Percentiles rank a stretch among this genome's conserved stretches.
Evolutionary conservation across 2,113 vertebrate species (phyloP).

Genomic region (Gymnocephalus cernua): DNA sequence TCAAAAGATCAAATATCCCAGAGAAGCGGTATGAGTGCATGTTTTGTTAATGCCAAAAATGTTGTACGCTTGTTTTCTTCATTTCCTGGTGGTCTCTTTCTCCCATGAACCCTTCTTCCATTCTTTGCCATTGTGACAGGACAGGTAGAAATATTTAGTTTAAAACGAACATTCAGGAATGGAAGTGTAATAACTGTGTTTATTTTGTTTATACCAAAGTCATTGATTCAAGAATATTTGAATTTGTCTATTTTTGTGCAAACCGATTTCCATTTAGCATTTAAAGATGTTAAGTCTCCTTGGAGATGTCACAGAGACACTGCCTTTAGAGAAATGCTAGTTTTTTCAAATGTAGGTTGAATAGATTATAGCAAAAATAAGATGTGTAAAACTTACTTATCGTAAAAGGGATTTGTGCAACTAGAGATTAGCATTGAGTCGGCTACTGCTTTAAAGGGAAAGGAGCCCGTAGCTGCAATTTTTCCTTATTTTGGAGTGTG

Average conservation of each 20-base stretch:
- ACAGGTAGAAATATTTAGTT: constrained; percentile 36
- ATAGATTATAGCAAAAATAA: constrained; percentile 48
- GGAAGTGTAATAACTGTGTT: constrained; percentile 33
- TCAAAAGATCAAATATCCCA: background rate
- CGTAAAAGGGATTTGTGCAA: constrained; percentile 79
- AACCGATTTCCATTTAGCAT: constrained; percentile 59
- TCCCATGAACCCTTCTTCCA: constrained; percentile 50
- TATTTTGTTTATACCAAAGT: constrained; percentile 85
- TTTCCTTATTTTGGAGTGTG: constrained; percentile 14
- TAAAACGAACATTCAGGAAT: constrained; percentile 59
- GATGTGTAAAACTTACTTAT: constrained; percentile 62
- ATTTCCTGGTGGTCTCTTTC: constrained; percentile 22
- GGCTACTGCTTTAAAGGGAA: constrained; percentile 65
- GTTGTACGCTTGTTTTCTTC: constrained; percentile 25
- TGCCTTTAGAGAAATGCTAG: constrained; percentile 71
- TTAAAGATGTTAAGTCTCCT: constrained; percentile 43
- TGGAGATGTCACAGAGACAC: constrained; percentile 50
- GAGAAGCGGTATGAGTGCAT: background rate
- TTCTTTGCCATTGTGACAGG: constrained; percentile 43
- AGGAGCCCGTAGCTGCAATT: constrained; percentile 49
- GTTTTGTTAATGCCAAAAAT: background rate
- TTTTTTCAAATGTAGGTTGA: constrained; percentile 62
- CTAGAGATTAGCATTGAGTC: constrained; percentile 68
- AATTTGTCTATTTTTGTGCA: constrained; percentile 60
- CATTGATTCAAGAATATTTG: constrained; percentile 58